phyloP scores from a whole-genome alignment of 2,888 invertebrate species.

The Polydrusus pterygomalis region DNA sequence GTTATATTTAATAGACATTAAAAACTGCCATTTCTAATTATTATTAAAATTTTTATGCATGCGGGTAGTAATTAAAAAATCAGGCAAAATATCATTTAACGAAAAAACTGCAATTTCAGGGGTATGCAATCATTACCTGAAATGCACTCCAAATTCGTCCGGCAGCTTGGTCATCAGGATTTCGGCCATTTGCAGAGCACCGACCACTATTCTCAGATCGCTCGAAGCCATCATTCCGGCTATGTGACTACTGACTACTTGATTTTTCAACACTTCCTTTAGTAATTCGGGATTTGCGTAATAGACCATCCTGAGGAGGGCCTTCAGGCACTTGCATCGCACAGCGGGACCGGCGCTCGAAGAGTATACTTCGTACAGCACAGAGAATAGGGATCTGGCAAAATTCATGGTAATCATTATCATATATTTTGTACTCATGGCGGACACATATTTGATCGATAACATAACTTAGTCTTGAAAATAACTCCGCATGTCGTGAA shows the following conservation, averaged over 20 bases:
- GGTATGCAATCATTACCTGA: no score
- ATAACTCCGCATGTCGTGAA: no score
- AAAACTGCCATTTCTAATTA: no score
- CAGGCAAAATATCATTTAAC: no score
- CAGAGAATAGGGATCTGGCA: slow-evolving; percentile 85
- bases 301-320: slow-evolving; percentile 96
- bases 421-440: no score
- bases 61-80: no score
- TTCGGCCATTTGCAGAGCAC: slow-evolving; percentile 97
- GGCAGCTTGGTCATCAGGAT: slow-evolving; percentile 97
- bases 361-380: slow-evolving; percentile 98
- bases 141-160: slow-evolving; percentile 95
- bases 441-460: no score
- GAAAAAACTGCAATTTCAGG: no score
- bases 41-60: no score
- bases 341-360: slow-evolving; percentile 98
- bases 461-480: no score
- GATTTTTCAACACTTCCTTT: slow-evolving; percentile 82
- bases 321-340: slow-evolving; percentile 96
- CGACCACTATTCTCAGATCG: slow-evolving; percentile 96
- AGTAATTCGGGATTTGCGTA: slow-evolving; percentile 93
- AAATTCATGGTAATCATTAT: background rate
- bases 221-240: slow-evolving; percentile 99
- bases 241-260: slow-evolving; percentile 95
- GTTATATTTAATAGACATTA: no score